Base-by-base conservation (phyloP, 2,113 vertebrate genomes). In the Isurus oxyrinchus region DNA sequence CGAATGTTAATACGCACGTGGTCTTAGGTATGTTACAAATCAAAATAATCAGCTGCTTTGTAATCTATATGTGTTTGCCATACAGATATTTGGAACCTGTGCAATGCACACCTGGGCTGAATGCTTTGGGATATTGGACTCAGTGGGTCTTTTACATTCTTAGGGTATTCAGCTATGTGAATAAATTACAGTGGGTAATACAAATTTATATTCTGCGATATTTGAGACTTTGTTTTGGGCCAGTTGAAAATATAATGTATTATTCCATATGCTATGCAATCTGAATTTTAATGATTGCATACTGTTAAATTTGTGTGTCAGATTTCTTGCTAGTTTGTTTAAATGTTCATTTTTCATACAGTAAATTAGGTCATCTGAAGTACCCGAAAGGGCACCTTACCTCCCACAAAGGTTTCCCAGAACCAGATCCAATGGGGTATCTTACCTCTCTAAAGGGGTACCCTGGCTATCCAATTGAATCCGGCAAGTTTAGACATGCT, bases 21-120 rank as follows among this genome's bases (percentile, higher is more conserved):
- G n/a, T 66, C 35, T n/a, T 66, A 40, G 90, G 90, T 94, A 94
- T 19, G 59, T 94, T 63, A 40, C 61, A 63, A 94, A n/a, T 94
- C 35, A 94, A 94, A 63, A 94, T 44, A 11, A 63, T 63, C 16
- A 40, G n/a, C n/a, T 5, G 63, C 90, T 63, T 63, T 94, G 10
- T 40, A 40, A 5, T 93, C 31, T 61, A 21, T n/a, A 16, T 40
- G 23, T 94, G 27, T 40, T 84, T 63, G 59, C n/a, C 90, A 94
- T 40, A 40, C 5, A 91, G 57, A 3, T 40, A n/a, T n/a, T 94
- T 40, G 57, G 90, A 94, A 59, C 7, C 61, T 63, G 59, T 5
- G 27, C 57, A n/a, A 59, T 61, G 57, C 35, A 19, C 13, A 13
- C 88, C 21, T 16, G 57, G 57, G 11, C 57, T 91, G 53, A 90